Base-by-base conservation (phyloP, 1,140 invertebrate species). In the Globodera rostochiensis region DNA sequence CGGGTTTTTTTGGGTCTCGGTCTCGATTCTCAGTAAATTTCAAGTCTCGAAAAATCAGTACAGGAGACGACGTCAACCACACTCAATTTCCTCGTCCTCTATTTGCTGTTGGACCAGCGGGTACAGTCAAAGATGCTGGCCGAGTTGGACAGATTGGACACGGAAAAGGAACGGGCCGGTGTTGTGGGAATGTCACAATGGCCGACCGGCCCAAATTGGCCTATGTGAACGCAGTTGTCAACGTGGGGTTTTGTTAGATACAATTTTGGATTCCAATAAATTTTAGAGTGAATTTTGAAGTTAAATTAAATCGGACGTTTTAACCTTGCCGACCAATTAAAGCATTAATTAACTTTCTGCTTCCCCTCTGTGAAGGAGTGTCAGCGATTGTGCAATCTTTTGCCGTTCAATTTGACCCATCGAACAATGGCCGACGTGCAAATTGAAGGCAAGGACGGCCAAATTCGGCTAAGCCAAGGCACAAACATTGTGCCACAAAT, bases 401-500 rank as follows among this genome's bases (percentile, higher is more conserved):
- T 83, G 25, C 82, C 82, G 21, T 36, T 73, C 36, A 83, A 80
- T 74, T 49, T 83, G 45, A 47, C 71, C 6, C 82, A 84, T 50
- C 67, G 73, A 66, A 83, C 82, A 50, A 83, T 66, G 25, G 21
- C 3, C 79, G 82, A 83, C 46, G 74, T 84, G n/a, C 46, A 79
- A 60, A 77, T 83, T 45, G 49, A 36, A n/a, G 70, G 25, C 9
- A 19, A 19, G 5, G 74, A 47, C 6, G 49, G 36, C 66, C 71
- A 78, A n/a, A 60, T 78, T 66, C 67, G n/a, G 0, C 45, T 83
- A 6, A 53, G 75, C 5, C 60, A 74, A 13, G 77, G 77, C 46
- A 83, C 82, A n/a, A 50, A 36, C 6, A 73, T 83, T 60, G 36
- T 83, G 0, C 74, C 82, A 8, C 82, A 83, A 74, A 84, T 83